Conservation (phyloP, 2,888 invertebrate species). For the Bursaphelenchus okinawaensis region DNA sequence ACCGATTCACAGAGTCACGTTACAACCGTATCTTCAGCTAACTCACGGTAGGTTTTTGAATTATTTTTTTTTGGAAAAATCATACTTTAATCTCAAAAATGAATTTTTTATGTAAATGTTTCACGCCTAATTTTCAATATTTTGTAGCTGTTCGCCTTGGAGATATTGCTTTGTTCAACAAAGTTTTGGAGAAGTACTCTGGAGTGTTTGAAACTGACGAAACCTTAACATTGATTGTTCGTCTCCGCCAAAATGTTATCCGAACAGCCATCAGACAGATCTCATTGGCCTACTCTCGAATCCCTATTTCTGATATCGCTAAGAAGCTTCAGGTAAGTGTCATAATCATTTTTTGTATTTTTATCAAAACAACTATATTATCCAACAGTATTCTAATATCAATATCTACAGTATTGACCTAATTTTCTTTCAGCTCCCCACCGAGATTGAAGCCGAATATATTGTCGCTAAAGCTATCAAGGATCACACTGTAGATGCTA, state of each 20-base stretch:
- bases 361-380: no score
- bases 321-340: conserved; percentile 74
- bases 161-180: conserved; percentile 85
- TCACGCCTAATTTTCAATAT: conserved; percentile 13
- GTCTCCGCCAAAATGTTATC: conserved; percentile 94
- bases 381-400: no score
- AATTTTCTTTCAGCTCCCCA: conserved; percentile 22
- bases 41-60: conserved; percentile 68
- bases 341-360: no score
- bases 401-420: neutral
- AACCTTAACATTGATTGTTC: conserved; percentile 88
- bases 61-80: no score
- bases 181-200: conserved; percentile 72
- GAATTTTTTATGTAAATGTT: no score
- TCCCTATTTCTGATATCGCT: conserved; percentile 89
- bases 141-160: conserved; percentile 77
- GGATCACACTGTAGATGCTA: conserved; percentile 97
- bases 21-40: conserved; percentile 91
- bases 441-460: conserved; percentile 90
- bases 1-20: conserved; percentile 76
- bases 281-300: conserved; percentile 88
- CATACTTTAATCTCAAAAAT: neutral
- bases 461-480: conserved; percentile 73
- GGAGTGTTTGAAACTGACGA: conserved; percentile 77
- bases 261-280: conserved; percentile 82